These are phyloP conservation scores for Drosophila nigrodunni DNA, from an alignment of 1,140 invertebrate genomes.

Conservation along the genomic window DNA sequence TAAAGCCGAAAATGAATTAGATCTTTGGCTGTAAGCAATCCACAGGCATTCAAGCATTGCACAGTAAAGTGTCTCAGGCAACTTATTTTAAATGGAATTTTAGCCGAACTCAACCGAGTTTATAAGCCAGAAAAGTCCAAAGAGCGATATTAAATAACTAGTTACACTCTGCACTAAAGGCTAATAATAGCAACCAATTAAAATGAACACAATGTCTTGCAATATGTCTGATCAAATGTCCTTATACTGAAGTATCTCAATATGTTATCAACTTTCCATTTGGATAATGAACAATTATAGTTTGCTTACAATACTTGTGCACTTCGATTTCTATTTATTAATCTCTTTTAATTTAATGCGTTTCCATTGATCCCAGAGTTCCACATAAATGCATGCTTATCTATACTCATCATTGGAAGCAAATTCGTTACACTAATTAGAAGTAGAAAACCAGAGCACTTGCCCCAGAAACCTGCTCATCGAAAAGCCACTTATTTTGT, in stretches of 20 bases:
- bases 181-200: too few species aligned
- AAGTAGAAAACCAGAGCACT: neutral
- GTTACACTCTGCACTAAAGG: too few species aligned
- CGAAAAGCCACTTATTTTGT: conserved; percentile 12
- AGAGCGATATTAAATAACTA: too few species aligned
- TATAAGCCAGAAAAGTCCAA: too few species aligned
- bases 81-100: conserved; percentile 2
- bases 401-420: neutral
- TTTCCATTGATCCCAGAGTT: neutral
- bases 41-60: conserved; percentile 9
- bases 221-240: too few species aligned
- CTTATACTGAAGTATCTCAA: too few species aligned
- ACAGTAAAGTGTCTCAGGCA: neutral
- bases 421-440: conserved; percentile 29
- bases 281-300: too few species aligned
- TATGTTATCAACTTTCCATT: too few species aligned
- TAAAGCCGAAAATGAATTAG: conserved; percentile 75
- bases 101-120: neutral
- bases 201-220: too few species aligned
- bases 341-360: neutral
- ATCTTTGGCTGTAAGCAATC: conserved; percentile 42
- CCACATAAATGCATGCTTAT: neutral
- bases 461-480: neutral
- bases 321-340: neutral
- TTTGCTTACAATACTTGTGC: neutral